A percentile compares a stretch with the other conserved stretches of the same genome.
Evolutionary conservation across 2,797 vertebrate species (phyloP).

Genomic region (Lacerta bilineata): DNA sequence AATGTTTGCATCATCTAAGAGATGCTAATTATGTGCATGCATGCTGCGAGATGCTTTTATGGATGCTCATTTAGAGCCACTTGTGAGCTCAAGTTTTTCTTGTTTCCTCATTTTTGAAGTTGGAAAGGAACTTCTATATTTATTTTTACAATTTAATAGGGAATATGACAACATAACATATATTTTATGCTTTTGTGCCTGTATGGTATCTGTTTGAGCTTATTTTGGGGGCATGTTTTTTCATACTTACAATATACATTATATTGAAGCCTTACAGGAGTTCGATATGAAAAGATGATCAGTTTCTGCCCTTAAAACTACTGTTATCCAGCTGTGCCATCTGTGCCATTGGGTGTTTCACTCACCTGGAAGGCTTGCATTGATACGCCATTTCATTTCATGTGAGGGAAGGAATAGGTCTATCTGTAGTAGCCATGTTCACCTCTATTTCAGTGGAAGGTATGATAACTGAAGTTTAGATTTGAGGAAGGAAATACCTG

Average conservation of each 20-base stretch:
- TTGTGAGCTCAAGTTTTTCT: constrained; percentile 29
- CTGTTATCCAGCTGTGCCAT: background rate
- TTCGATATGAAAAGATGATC: background rate
- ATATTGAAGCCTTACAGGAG: background rate
- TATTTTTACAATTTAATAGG: background rate
- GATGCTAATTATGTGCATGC: constrained; percentile 29
- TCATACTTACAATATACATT: background rate
- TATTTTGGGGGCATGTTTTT: constrained; percentile 14
- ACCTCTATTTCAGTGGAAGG: background rate
- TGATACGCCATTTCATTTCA: background rate
- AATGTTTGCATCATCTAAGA: constrained; percentile 36
- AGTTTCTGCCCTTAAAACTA: background rate
- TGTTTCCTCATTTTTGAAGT: background rate
- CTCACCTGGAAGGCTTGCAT: background rate
- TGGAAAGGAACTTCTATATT: constrained; percentile 12
- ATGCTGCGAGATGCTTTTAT: constrained; percentile 23
- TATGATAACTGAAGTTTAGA: background rate
- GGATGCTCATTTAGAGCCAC: constrained; percentile 10
- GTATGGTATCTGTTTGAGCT: background rate
- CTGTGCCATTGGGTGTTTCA: background rate
- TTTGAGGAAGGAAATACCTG: background rate
- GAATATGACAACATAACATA: background rate
- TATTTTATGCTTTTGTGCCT: background rate
- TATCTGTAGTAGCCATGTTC: background rate
- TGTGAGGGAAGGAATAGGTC: background rate